A percentile compares a stretch with the other conserved stretches of the same genome.
These are phyloP conservation scores for Astreopora myriophthalma DNA, from an alignment of 64 coral and sea anemone species.

Conservation along the genomic window DNA sequence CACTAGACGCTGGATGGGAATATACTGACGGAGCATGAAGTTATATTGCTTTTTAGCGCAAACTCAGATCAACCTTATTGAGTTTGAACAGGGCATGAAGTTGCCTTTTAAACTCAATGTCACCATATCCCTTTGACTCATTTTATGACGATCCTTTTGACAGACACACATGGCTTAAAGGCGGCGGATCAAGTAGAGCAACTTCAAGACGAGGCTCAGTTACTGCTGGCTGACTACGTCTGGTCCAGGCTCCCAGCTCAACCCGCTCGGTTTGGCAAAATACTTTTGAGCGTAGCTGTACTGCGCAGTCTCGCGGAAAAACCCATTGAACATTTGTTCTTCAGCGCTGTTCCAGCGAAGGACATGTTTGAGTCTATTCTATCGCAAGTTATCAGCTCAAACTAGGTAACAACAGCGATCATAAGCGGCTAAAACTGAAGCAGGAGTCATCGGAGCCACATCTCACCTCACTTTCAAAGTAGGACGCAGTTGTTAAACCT, in stretches of 20 bases:
- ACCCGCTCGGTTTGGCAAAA: slow-evolving; percentile 82
- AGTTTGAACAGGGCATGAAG: not conserved
- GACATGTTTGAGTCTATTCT: slow-evolving; percentile 85
- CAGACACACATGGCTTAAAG: slow-evolving; percentile 93
- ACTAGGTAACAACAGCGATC: not conserved
- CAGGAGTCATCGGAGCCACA: not conserved
- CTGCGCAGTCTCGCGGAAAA: slow-evolving; percentile 85
- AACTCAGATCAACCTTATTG: not conserved
- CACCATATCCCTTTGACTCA: not conserved
- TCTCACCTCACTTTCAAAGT: no score
- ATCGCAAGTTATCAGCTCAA: slow-evolving; percentile 70
- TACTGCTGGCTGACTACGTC: slow-evolving; percentile 62
- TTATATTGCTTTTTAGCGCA: not conserved
- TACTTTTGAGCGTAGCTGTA: slow-evolving; percentile 74
- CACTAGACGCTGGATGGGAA: no score
- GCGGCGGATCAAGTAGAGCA: slow-evolving; percentile 76
- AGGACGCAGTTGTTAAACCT: no score
- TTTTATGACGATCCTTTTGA: not conserved
- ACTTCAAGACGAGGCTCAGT: slow-evolving; percentile 89
- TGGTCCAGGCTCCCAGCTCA: slow-evolving; percentile 54
- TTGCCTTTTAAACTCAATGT: not conserved
- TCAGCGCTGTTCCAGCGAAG: slow-evolving; percentile 68
- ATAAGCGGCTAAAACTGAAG: not conserved
- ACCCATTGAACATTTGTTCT: slow-evolving; percentile 88
- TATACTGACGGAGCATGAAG: no score